Evolutionary conservation across 92 coral and sea anemone species (phyloP), one percentile per base, ranked within the genome.

Genomic region (Porites divaricata): DNA sequence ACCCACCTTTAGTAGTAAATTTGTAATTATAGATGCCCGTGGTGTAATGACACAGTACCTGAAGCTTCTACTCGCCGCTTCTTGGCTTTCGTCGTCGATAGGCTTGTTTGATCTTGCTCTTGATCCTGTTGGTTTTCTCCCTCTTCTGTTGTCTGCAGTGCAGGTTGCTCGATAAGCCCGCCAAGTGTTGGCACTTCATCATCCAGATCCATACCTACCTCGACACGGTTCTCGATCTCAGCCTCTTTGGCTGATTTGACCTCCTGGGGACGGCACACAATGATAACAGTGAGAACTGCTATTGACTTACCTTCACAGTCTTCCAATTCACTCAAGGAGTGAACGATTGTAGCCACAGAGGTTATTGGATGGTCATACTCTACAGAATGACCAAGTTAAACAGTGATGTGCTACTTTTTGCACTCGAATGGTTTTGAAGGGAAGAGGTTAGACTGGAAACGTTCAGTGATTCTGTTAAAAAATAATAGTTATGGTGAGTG

Each of bases 121-220:
- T 62, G 26, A 12, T 20, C 22, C 12, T 50, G 50, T 21, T 66
- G 41, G 24, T 66, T 66, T 23, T 73, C 35, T 53, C 20, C 62
- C 22, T 17, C 63, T 15, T 71, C 50, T 6, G 63, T 25, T 49
- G 50, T 50, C 73, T 59, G 71, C 21, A 72, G 64, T 22, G 79
- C 70, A 58, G 86, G 81, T 67, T 84, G 88, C 75, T 84, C 88
- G 65, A 84, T 84, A 11, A 67, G 74, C 75, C 78, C 88, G 35
- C 75, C 79, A 11, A 67, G 79, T 73, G 23, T 74, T 77, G 70
- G 48, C 70, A 63, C 89, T 17, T 94, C 98, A 13, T 92, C 95
- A 48, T 94, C 98, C 67, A 94, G 85, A 50, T 94, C 98, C 98
- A 94, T 94, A 89, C 98, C 98, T 94, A 94, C 98, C 95, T 91